Evolutionary conservation across 2,888 invertebrate species (phyloP).

Genomic region (Xestia ashworthii): DNA sequence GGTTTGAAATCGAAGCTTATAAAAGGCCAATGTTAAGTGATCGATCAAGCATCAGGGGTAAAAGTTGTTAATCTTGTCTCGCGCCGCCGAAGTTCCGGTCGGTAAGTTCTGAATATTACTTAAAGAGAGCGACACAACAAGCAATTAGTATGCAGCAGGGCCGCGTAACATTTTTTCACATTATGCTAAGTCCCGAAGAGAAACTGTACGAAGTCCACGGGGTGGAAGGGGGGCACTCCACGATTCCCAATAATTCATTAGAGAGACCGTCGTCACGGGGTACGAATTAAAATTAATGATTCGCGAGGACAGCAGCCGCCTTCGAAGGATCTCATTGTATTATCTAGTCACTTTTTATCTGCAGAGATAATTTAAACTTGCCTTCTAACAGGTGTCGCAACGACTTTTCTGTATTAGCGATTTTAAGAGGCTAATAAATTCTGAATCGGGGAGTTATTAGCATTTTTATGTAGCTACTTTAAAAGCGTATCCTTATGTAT

Average conservation of each 20-base stretch:
- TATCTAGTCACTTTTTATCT: slow-evolving; percentile 88
- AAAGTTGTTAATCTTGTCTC: slow-evolving; percentile 88
- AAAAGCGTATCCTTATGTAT: slow-evolving; percentile 46
- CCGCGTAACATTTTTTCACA: slow-evolving; percentile 89
- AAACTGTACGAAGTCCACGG: slow-evolving; percentile 84
- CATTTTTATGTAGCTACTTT: slow-evolving; percentile 64
- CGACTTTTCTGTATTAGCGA: slow-evolving; percentile 81
- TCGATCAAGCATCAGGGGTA: slow-evolving; percentile 86
- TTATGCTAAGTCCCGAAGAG: slow-evolving; percentile 89
- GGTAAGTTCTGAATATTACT: slow-evolving; percentile 83
- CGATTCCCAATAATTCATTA: slow-evolving; percentile 91
- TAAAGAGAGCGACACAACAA: slow-evolving; percentile 86
- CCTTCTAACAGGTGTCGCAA: slow-evolving; percentile 83
- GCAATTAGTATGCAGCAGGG: slow-evolving; percentile 89
- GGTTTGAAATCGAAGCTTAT: slow-evolving; percentile 80
- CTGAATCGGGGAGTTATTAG: slow-evolving; percentile 65
- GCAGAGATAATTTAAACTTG: slow-evolving; percentile 84
- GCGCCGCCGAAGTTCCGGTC: slow-evolving; percentile 81
- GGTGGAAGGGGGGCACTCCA: slow-evolving; percentile 80
- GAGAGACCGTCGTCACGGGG: slow-evolving; percentile 87
- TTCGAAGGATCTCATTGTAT: slow-evolving; percentile 84
- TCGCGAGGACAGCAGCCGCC: slow-evolving; percentile 85
- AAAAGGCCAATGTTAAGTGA: slow-evolving; percentile 84
- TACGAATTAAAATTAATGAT: slow-evolving; percentile 91
- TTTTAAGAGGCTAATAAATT: slow-evolving; percentile 74